A percentile compares a stretch with the other conserved stretches of the same genome.
Conservation (phyloP, 2,797 vertebrate genomes). For the Spondyliosoma cantharus region DNA sequence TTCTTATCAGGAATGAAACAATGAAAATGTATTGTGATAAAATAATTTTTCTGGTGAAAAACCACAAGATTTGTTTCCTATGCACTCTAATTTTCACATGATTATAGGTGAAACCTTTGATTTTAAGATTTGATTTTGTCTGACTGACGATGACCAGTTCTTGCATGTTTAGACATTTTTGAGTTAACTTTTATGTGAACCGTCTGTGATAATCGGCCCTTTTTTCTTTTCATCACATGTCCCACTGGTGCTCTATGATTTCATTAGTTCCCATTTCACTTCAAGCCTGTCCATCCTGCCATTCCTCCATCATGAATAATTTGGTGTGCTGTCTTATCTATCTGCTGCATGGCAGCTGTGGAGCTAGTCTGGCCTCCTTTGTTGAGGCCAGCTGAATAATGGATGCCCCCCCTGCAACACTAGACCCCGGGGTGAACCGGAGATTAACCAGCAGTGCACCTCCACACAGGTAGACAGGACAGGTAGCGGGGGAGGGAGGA, state of each 20-base stretch:
- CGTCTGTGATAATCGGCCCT: not conserved
- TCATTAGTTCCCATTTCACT: conserved; percentile 85
- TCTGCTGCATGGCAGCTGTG: conserved; percentile 81
- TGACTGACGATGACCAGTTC: not conserved
- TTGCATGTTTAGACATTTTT: not conserved
- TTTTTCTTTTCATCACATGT: conserved; percentile 35
- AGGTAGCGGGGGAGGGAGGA: conserved; percentile 32
- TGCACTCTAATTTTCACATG: not conserved
- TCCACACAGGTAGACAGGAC: conserved; percentile 59
- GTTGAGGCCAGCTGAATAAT: conserved; percentile 85
- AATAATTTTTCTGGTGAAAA: not conserved
- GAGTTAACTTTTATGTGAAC: not conserved
- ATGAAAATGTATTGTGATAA: not conserved
- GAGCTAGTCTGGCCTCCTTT: conserved; percentile 79
- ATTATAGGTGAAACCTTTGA: not conserved
- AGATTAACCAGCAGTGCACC: conserved; percentile 72
- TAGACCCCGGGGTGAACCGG: conserved; percentile 80
- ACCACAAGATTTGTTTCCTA: not conserved
- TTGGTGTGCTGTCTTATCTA: conserved; percentile 77
- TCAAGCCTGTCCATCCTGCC: conserved; percentile 60
- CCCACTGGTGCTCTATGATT: conserved; percentile 83
- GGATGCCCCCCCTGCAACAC: conserved; percentile 81
- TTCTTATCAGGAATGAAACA: too few relatives aligned
- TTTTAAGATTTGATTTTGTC: conserved; percentile 27
- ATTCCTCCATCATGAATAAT: conserved; percentile 85